Conservation (phyloP, 2,797 vertebrate genomes). For the Oreochromis grahami region DNA sequence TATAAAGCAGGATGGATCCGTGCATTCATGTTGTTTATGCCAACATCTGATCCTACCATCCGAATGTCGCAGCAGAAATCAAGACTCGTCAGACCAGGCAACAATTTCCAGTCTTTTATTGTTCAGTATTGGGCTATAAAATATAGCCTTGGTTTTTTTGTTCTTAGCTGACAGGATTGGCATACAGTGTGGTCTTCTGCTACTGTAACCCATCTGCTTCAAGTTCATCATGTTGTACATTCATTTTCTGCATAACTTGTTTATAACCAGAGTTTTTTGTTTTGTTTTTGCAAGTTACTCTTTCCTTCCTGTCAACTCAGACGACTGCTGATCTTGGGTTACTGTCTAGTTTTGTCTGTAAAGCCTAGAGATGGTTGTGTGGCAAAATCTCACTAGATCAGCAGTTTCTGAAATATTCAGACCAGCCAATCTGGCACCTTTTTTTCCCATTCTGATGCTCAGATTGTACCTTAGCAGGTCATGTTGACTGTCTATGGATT, state of each 20-base stretch:
- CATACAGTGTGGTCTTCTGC: background rate
- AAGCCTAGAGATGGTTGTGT: background rate
- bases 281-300: background rate
- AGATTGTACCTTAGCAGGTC: background rate
- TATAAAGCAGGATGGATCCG: background rate
- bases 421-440: background rate
- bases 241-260: background rate
- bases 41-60: background rate
- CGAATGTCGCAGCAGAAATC: background rate
- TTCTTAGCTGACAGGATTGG: background rate
- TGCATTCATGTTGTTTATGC: background rate
- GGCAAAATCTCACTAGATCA: background rate
- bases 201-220: background rate
- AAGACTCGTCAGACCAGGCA: background rate
- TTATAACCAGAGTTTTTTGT: fast-evolving
- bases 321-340: background rate
- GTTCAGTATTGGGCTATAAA: background rate
- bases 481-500: background rate
- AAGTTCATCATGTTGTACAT: background rate
- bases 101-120: background rate
- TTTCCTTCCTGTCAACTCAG: background rate
- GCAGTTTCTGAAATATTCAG: background rate
- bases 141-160: background rate
- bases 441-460: background rate
- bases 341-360: background rate